Evolutionary conservation across 2,888 invertebrate species (phyloP), one percentile per base, ranked within the genome.

Genomic region (Buathra laborator): DNA sequence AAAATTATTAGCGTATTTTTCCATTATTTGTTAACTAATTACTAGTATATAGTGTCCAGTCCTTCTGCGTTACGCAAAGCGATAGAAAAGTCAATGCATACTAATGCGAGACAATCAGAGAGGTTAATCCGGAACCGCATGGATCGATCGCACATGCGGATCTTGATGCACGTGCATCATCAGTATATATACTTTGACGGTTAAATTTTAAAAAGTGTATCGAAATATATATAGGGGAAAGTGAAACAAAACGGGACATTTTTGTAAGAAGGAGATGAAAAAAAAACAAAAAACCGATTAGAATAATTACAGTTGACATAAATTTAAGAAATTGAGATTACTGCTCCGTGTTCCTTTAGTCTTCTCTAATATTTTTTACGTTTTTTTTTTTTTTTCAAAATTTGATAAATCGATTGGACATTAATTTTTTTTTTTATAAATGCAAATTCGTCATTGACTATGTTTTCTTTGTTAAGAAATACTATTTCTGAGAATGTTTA

Each of bases 101-200:
- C 79, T 86, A 77, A 84, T 86, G 84, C 80, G 74, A 16, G 19
- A 78, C 83, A 86, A 86, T 86, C 84, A 24, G 24, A 24, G 84
- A 86, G 78, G 78, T 86, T 84, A 79, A 86, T 81, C 80, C 79
- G 14, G 46, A 32, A 44, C 48, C 74, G 16, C 62, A 74, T 59
- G 74, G 7, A 44, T n/a, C 43, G n/a, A 19, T 56, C n/a, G 56
- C 44, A 12, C 29, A 71, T 56, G 24, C 71, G 43, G 5, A 44
- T 9, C 16, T 43, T 1, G 51, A 6, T 14, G 14, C 48, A 46
- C 9, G 16, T 10, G 43, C 37, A 19, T 56, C 43, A 66, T 7
- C 48, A 12, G 14, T 14, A 4, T 29, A 24, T 29, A 29, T n/a
- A 46, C 46, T 46, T 24, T 4, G 0, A 2, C 43, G 12, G 1